Evolutionary conservation across 2,888 invertebrate genomes (phyloP).

Genomic region (Cephus pygmeus): DNA sequence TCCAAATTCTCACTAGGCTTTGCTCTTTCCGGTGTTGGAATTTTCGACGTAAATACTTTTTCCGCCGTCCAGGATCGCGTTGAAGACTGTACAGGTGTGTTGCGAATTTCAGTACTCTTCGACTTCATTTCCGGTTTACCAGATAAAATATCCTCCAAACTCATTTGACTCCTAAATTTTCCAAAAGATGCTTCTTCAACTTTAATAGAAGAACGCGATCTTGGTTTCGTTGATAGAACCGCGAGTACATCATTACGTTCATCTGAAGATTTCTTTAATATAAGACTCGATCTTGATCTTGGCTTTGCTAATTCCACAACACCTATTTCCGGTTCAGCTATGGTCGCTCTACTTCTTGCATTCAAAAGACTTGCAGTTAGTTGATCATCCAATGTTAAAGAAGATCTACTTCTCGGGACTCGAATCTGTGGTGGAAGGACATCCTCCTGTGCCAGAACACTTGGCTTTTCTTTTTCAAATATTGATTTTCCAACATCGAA

Average conservation of each 20-base stretch:
- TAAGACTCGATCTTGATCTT: constrained; percentile 14
- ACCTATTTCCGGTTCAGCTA: background rate
- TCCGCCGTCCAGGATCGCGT: constrained; percentile 30
- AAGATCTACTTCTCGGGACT: constrained; percentile 7
- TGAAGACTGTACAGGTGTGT: background rate
- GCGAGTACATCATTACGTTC: constrained; percentile 50
- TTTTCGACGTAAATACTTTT: constrained; percentile 46
- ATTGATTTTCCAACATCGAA: constrained; percentile 5
- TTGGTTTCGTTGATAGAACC: constrained; percentile 54
- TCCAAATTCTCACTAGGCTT: background rate
- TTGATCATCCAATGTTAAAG: background rate
- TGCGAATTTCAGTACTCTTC: background rate
- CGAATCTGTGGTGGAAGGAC: background rate
- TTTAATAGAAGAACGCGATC: constrained; percentile 58
- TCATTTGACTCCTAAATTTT: constrained; percentile 54
- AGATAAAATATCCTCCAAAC: constrained; percentile 55
- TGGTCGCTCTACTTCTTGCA: background rate
- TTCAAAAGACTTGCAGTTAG: background rate
- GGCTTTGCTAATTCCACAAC: constrained; percentile 7
- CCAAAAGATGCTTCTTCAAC: constrained; percentile 50
- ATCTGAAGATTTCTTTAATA: constrained; percentile 32
- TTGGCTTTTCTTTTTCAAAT: background rate
- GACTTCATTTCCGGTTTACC: constrained; percentile 40
- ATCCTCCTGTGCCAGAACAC: background rate
- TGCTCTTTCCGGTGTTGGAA: constrained; percentile 43